phyloP scores from a whole-genome alignment of 2,113 vertebrate species.

The Trochalopteron elliotii region DNA sequence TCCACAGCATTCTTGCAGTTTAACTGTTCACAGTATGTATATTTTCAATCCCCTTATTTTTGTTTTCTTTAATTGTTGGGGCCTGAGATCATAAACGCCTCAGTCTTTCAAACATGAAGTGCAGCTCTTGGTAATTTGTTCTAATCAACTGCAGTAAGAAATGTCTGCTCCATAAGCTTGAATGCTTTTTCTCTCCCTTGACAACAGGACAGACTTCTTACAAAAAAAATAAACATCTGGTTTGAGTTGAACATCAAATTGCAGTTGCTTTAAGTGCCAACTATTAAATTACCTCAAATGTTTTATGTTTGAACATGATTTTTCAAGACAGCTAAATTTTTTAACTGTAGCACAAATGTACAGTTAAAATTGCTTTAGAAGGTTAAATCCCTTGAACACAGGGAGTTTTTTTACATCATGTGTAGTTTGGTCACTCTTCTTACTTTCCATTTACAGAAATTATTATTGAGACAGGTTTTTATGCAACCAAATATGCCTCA shows the following conservation, averaged over 20 bases:
- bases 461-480: neutral
- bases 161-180: constrained; percentile 29
- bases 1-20: neutral
- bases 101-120: constrained; percentile 36
- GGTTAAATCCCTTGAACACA: constrained; percentile 4
- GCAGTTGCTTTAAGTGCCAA: constrained; percentile 53
- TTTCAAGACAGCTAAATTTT: constrained; percentile 31
- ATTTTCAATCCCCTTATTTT: constrained; percentile 20
- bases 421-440: neutral
- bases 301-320: constrained; percentile 50
- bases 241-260: constrained; percentile 50
- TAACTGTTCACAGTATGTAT: neutral
- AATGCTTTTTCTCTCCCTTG: constrained; percentile 47
- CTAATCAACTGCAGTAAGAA: constrained; percentile 53
- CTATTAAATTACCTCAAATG: constrained; percentile 66
- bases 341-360: neutral
- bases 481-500: neutral
- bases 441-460: neutral
- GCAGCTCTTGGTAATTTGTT: constrained; percentile 49
- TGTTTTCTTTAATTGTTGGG: constrained; percentile 14
- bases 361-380: constrained; percentile 13
- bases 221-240: constrained; percentile 50
- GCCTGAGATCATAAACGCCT: constrained; percentile 33
- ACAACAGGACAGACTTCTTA: constrained; percentile 44
- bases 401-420: no score